phyloP scores from a whole-genome alignment of 2,888 invertebrate genomes.

The Coelogynopora nodosa region DNA sequence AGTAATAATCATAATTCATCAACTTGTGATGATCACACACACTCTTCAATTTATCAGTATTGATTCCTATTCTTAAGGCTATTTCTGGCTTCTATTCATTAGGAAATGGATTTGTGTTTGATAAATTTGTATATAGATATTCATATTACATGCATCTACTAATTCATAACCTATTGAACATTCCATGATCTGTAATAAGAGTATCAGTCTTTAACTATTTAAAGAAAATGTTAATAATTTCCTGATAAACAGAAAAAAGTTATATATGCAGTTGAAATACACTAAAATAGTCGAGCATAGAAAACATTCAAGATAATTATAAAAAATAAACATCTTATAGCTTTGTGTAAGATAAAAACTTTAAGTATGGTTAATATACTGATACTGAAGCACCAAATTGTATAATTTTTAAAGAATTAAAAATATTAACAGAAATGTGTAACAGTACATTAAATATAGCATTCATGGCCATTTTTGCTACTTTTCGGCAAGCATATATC shows the following conservation, averaged over 20 bases:
- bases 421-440: not conserved
- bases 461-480: not conserved
- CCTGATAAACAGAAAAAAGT: not conserved
- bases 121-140: not conserved
- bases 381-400: too few relatives aligned
- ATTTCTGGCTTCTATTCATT: not conserved
- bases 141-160: not conserved
- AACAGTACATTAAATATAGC: too few relatives aligned
- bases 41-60: not conserved
- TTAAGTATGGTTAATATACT: too few relatives aligned
- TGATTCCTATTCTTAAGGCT: slow-evolving; percentile 27
- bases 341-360: too few relatives aligned
- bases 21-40: slow-evolving; percentile 25
- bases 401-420: not conserved
- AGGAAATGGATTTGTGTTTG: not conserved
- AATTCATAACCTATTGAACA: slow-evolving; percentile 27
- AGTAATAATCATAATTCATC: not conserved
- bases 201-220: not conserved
- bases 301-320: not conserved
- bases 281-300: not conserved
- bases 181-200: slow-evolving; percentile 10
- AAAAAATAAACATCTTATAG: too few relatives aligned
- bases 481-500: not conserved
- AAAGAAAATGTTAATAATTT: not conserved
- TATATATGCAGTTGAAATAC: not conserved